Evolutionary conservation across 2,113 vertebrate species (phyloP).

Genomic region (Brachionichthys hirsutus): DNA sequence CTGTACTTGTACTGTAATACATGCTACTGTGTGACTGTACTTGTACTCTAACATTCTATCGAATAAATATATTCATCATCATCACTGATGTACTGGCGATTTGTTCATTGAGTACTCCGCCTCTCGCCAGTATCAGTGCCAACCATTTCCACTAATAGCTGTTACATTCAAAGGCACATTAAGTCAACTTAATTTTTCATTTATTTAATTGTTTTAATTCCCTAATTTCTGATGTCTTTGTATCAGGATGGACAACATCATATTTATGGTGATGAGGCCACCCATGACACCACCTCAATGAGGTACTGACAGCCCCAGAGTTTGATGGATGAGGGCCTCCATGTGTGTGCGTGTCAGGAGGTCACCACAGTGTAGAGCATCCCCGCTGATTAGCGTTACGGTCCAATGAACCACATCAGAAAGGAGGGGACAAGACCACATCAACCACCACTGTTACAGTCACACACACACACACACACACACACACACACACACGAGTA

Average conservation of each 20-base stretch:
- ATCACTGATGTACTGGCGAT: no score
- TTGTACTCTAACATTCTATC: no score
- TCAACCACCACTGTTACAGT: conserved; percentile 39
- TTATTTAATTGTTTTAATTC: no score
- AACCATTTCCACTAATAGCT: no score
- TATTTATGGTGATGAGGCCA: neutral
- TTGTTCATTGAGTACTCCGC: no score
- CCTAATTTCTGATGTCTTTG: no score
- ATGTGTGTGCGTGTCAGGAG: conserved; percentile 45
- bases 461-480: conserved; percentile 17
- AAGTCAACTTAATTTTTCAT: no score
- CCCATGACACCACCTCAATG: conserved; percentile 40
- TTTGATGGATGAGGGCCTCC: conserved; percentile 66
- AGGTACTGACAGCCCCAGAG: conserved; percentile 50
- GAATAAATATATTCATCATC: no score
- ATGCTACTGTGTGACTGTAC: no score
- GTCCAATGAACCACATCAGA: conserved; percentile 67
- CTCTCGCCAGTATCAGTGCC: no score
- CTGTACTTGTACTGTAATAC: no score
- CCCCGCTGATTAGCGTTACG: conserved; percentile 63
- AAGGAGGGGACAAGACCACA: conserved; percentile 56
- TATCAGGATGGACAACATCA: conserved; percentile 20
- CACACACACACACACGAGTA: neutral
- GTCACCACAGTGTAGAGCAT: conserved; percentile 52
- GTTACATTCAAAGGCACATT: no score